Conservation (phyloP, 2,888 invertebrate species). For the Eubasilissa splendida region DNA sequence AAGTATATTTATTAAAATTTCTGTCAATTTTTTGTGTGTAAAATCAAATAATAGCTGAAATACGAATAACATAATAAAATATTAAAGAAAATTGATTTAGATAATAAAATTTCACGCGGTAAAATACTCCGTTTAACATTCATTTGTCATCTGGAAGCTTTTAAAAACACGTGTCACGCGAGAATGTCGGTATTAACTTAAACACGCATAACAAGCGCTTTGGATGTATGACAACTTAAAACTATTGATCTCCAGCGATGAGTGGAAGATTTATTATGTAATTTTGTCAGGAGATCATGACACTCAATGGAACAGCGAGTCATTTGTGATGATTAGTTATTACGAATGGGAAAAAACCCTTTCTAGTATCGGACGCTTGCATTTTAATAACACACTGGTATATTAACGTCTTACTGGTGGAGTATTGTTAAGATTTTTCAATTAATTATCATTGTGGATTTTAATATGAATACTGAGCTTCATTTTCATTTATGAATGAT, state of each 20-base stretch:
- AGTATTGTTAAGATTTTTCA: slow-evolving; percentile 36
- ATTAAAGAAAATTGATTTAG: no score
- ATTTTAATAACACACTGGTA: slow-evolving; percentile 11
- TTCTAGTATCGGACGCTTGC: neutral
- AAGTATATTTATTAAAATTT: no score
- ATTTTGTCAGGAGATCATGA: slow-evolving; percentile 44
- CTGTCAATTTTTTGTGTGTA: no score
- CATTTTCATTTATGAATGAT: slow-evolving; percentile 26
- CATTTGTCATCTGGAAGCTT: slow-evolving; percentile 11
- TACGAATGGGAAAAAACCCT: slow-evolving; percentile 27
- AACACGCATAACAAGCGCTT: slow-evolving; percentile 51
- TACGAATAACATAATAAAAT: no score
- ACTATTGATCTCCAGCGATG: slow-evolving; percentile 54
- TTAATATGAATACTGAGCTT: slow-evolving; percentile 33
- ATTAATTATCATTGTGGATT: slow-evolving; percentile 37
- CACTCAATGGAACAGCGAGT: slow-evolving; percentile 43
- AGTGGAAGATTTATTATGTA: slow-evolving; percentile 51
- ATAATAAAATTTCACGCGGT: no score
- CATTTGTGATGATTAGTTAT: slow-evolving; percentile 55
- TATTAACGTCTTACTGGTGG: slow-evolving; percentile 3
- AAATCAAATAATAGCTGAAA: no score
- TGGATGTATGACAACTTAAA: slow-evolving; percentile 35
- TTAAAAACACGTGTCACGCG: slow-evolving; percentile 23
- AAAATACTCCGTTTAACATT: no score
- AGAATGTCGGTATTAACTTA: slow-evolving; percentile 30